A percentile compares a stretch with the other conserved stretches of the same genome.
Evolutionary conservation across 2,113 vertebrate genomes (phyloP).

Genomic region (Ochotona princeps): DNA sequence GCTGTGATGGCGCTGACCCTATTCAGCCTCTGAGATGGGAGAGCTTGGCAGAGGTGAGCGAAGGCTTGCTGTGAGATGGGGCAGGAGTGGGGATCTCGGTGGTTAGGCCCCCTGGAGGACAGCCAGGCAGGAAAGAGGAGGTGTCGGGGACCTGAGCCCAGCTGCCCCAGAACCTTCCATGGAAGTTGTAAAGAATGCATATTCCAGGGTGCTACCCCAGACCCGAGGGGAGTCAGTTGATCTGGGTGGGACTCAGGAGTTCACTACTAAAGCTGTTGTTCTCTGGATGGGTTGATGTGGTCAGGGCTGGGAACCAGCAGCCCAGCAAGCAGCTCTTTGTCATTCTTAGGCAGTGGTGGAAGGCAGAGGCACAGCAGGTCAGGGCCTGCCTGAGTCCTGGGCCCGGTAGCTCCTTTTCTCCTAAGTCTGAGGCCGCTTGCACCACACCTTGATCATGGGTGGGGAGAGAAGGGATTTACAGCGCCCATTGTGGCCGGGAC

Average conservation of each 20-base stretch:
- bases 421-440: not conserved
- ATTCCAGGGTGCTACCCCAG: not conserved
- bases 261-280: not conserved
- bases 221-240: not conserved
- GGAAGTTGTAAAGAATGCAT: not conserved
- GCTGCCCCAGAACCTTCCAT: accelerated
- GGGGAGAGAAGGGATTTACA: not conserved
- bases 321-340: too few relatives aligned
- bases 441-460: not conserved
- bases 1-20: not conserved
- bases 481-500: not conserved
- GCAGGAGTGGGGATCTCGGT: accelerated
- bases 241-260: not conserved
- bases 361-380: not conserved
- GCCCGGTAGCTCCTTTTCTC: not conserved
- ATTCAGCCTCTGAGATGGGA: not conserved
- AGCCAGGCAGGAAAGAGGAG: not conserved
- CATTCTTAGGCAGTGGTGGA: not conserved
- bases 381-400: not conserved
- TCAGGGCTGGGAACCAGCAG: too few relatives aligned
- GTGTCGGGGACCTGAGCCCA: not conserved
- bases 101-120: too few relatives aligned
- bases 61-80: not conserved
- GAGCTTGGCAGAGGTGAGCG: not conserved
- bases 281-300: not conserved